Evolutionary conservation across 2,797 vertebrate genomes (phyloP).

Genomic region (Lepus oiostolus): DNA sequence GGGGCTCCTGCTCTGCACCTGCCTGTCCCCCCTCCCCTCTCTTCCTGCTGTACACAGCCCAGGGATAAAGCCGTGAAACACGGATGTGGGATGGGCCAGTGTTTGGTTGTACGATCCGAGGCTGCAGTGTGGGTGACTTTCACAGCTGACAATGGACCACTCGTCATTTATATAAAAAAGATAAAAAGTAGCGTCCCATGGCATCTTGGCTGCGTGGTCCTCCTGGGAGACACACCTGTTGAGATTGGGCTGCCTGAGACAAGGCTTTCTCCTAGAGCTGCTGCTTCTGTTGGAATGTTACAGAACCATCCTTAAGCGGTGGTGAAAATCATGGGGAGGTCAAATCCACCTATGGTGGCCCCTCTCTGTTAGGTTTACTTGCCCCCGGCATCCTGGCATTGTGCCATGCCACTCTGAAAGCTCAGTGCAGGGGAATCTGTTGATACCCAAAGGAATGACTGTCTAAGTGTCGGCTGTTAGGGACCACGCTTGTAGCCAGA

Average conservation of each 20-base stretch:
- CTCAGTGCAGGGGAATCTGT: background rate
- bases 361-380: background rate
- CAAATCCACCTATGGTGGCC: background rate
- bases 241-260: conserved; percentile 28
- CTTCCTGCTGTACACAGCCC: background rate
- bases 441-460: conserved; percentile 1
- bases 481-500: background rate
- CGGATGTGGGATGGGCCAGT: background rate
- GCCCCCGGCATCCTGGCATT: background rate
- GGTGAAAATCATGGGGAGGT: background rate
- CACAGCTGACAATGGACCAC: background rate
- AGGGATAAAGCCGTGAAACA: background rate
- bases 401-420: background rate
- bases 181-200: background rate
- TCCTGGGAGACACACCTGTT: background rate
- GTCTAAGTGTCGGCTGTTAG: background rate
- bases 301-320: background rate
- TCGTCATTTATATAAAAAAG: background rate
- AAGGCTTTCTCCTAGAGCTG: background rate
- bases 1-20: background rate
- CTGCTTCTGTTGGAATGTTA: conserved; percentile 11
- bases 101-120: background rate
- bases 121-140: background rate
- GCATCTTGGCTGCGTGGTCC: background rate
- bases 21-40: background rate